These are phyloP conservation scores for Anoura caudifer DNA, from an alignment of 2,113 vertebrate genomes.

Conservation along the genomic window DNA sequence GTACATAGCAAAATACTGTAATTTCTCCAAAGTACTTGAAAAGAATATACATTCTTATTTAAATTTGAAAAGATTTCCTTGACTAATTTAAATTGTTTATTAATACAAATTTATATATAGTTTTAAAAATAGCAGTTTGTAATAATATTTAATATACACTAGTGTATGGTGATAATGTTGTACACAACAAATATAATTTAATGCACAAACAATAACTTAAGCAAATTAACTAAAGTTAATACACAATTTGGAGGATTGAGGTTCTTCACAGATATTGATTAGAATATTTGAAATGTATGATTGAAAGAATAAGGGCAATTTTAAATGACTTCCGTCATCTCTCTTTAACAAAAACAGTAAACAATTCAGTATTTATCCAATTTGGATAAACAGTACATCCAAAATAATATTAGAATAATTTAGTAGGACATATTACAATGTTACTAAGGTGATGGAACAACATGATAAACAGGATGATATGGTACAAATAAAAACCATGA, in stretches of 20 bases:
- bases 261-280: background rate
- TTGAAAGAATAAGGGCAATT: background rate
- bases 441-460: background rate
- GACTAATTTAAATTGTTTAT: slow-evolving; percentile 12
- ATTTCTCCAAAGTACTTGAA: slow-evolving; percentile 9
- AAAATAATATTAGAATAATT: slow-evolving; percentile 24
- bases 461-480: background rate
- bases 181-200: background rate
- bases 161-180: background rate
- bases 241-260: background rate
- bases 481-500: background rate
- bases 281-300: slow-evolving; percentile 3
- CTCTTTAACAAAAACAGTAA: slow-evolving; percentile 13
- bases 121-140: slow-evolving; percentile 28
- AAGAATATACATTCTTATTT: background rate
- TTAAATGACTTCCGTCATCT: background rate
- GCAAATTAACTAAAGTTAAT: background rate
- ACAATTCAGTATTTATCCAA: background rate
- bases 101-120: background rate
- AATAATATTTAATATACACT: background rate
- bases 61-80: background rate
- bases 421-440: background rate
- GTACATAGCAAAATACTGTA: background rate
- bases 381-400: background rate
- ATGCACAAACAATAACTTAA: background rate